Percentiles rank a stretch among this genome's conserved stretches.
phyloP scores from a whole-genome alignment of 2,797 vertebrate genomes.

The Coranthus polyacanthus region DNA sequence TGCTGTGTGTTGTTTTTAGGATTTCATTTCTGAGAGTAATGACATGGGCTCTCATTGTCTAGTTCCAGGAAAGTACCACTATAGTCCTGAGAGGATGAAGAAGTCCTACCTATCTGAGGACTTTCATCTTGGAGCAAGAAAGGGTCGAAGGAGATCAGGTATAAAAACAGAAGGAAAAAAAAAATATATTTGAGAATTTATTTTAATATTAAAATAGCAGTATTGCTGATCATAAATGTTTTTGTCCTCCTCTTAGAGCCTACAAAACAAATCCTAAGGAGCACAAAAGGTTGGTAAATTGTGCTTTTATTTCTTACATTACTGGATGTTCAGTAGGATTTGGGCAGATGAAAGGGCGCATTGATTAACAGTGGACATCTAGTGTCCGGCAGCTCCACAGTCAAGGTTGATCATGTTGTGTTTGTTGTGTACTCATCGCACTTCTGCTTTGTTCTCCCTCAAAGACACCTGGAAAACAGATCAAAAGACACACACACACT shows the following conservation, averaged over 20 bases:
- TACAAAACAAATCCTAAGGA: constrained; percentile 83
- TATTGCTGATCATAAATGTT: background rate
- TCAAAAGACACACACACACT: constrained; percentile 73
- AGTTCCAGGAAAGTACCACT: constrained; percentile 90
- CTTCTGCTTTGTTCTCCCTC: constrained; percentile 68
- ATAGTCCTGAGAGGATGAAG: constrained; percentile 91
- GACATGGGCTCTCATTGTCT: constrained; percentile 27
- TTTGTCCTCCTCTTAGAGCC: constrained; percentile 85
- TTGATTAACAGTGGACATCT: constrained; percentile 10
- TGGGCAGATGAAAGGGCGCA: constrained; percentile 12
- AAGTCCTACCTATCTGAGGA: constrained; percentile 86
- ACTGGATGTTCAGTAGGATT: background rate
- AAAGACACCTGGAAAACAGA: constrained; percentile 76
- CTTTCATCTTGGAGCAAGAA: constrained; percentile 65
- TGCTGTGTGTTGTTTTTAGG: constrained; percentile 43
- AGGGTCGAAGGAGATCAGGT: constrained; percentile 93
- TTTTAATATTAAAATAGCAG: background rate
- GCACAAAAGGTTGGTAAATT: constrained; percentile 78
- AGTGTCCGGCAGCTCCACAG: constrained; percentile 7
- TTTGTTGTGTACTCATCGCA: constrained; percentile 28
- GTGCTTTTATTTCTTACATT: background rate
- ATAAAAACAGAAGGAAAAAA: constrained; percentile 6
- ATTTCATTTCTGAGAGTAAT: constrained; percentile 39
- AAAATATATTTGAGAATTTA: background rate
- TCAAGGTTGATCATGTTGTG: constrained; percentile 32